phyloP scores from a whole-genome alignment of 2,113 vertebrate genomes.

The Melanerpes aurifrons region DNA sequence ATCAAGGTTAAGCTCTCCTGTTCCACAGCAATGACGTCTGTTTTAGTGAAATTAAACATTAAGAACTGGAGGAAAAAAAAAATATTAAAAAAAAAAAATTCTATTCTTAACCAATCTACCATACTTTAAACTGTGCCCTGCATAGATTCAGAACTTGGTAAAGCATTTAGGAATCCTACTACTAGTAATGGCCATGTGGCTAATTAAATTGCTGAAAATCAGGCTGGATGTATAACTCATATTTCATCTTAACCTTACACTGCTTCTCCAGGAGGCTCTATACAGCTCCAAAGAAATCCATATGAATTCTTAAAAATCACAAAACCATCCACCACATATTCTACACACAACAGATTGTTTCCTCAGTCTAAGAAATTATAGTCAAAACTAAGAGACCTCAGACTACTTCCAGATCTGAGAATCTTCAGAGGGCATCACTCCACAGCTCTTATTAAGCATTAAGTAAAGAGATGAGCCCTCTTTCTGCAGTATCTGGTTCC shows the following conservation, averaged over 20 bases:
- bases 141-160: not conserved
- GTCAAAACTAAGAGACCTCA: not conserved
- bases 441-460: not conserved
- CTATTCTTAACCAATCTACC: not conserved
- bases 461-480: not conserved
- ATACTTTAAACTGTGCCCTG: not conserved
- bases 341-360: not conserved
- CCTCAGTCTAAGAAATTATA: no score
- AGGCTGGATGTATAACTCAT: not conserved
- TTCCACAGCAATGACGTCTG: not conserved
- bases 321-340: not conserved
- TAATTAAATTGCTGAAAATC: not conserved
- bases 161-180: not conserved
- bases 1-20: not conserved
- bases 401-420: not conserved
- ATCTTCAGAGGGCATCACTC: not conserved
- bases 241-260: accelerated
- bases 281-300: not conserved
- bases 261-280: not conserved
- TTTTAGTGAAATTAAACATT: not conserved
- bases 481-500: not conserved
- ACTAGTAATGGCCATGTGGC: not conserved
- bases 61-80: not conserved
- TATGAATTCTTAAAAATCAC: not conserved
- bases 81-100: no score